Conservation (phyloP, 2,113 vertebrate genomes). For the Okapia johnstoni region DNA sequence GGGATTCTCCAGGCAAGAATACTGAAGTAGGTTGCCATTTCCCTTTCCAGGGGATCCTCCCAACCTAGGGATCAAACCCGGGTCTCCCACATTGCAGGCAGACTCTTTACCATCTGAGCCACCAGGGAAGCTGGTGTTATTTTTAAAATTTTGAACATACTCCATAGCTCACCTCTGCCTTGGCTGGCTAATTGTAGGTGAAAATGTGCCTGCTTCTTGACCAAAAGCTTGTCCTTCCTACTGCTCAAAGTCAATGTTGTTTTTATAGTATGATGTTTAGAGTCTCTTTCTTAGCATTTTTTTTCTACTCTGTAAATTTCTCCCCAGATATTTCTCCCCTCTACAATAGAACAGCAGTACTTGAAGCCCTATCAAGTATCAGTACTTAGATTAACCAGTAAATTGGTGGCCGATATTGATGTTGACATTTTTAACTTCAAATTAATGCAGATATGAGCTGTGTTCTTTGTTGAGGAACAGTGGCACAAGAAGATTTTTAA, state of each 20-base stretch:
- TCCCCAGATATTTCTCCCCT: neutral
- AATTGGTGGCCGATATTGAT: neutral
- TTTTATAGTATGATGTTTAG: neutral
- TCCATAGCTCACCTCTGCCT: neutral
- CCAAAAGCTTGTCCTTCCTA: constrained; percentile 28
- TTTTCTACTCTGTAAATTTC: neutral
- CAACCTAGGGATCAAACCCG: no score
- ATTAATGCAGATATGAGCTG: neutral
- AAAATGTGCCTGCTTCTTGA: neutral
- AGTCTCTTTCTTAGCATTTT: constrained; percentile 4
- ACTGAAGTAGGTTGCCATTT: no score
- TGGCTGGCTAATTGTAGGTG: neutral
- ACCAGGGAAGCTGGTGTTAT: neutral
- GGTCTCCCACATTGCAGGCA: no score
- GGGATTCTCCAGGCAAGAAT: no score
- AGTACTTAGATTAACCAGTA: neutral
- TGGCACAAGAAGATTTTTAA: neutral
- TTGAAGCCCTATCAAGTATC: neutral
- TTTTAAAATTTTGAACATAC: neutral
- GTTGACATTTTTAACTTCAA: neutral
- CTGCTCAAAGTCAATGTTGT: constrained; percentile 34
- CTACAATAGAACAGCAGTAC: neutral
- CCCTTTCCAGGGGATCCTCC: no score
- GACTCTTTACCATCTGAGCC: no score
- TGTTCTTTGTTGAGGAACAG: neutral